These are phyloP conservation scores for Natator depressus DNA, from an alignment of 2,113 vertebrate species.

Conservation along the genomic window DNA sequence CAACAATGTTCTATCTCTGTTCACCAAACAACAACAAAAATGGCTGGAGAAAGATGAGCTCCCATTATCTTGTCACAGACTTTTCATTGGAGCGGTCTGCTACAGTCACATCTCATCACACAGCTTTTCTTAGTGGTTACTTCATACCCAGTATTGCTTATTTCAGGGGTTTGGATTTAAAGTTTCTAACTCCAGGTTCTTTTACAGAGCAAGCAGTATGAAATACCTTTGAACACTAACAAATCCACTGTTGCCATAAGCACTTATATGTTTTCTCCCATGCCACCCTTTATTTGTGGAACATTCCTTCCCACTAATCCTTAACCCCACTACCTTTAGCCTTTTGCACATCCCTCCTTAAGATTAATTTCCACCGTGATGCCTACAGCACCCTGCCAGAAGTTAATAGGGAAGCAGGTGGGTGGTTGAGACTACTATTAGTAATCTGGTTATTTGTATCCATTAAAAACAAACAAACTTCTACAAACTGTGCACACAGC, in stretches of 20 bases:
- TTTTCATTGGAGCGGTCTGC: not conserved
- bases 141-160: not conserved
- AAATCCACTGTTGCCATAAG: not conserved
- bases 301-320: not conserved
- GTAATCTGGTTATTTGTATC: fast-evolving
- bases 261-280: not conserved
- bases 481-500: not conserved
- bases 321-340: not conserved
- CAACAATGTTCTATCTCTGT: not conserved
- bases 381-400: not conserved
- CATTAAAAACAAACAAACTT: not conserved
- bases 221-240: not conserved
- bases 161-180: not conserved
- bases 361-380: not conserved
- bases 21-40: not conserved
- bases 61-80: not conserved
- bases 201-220: not conserved
- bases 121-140: not conserved
- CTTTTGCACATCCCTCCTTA: not conserved
- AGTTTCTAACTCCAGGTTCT: not conserved
- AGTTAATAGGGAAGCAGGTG: not conserved
- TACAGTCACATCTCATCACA: not conserved
- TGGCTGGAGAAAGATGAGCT: not conserved
- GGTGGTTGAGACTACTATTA: not conserved
- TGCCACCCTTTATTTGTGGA: not conserved